These are phyloP conservation scores for Orientallactaga bullata DNA, from an alignment of 2,113 vertebrate species.

Conservation along the genomic window DNA sequence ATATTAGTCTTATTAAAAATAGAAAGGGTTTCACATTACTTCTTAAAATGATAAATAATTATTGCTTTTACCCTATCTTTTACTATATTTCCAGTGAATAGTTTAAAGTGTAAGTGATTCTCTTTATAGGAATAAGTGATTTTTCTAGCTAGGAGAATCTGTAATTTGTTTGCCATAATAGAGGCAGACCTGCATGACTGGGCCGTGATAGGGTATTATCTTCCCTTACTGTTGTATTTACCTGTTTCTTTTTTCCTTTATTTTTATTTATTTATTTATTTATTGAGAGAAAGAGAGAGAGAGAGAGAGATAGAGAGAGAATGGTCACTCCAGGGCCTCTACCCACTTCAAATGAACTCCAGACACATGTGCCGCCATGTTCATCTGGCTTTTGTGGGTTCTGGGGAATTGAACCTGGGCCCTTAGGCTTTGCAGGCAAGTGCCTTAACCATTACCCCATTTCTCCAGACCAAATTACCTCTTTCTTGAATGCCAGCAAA, in stretches of 20 bases:
- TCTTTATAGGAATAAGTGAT: constrained; percentile 3
- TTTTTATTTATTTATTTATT: too few relatives aligned
- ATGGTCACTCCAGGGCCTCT: too few relatives aligned
- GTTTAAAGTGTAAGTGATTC: neutral
- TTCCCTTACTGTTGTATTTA: constrained; percentile 54
- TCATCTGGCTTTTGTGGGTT: too few relatives aligned
- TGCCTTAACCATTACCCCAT: too few relatives aligned
- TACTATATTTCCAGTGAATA: neutral
- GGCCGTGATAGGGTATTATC: constrained; percentile 38
- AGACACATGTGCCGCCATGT: too few relatives aligned
- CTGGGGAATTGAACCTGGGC: too few relatives aligned
- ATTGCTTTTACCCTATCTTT: neutral
- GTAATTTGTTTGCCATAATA: constrained; percentile 41
- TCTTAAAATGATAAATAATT: constrained; percentile 49
- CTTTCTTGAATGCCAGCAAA: constrained; percentile 68
- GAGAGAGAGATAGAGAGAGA: too few relatives aligned
- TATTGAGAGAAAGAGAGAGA: too few relatives aligned
- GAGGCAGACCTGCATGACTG: neutral
- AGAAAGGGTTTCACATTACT: constrained; percentile 16
- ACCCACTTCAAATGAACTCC: too few relatives aligned
- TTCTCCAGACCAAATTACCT: constrained; percentile 39
- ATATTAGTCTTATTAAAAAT: constrained; percentile 42
- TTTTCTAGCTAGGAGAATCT: constrained; percentile 29
- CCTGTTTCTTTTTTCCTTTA: too few relatives aligned
- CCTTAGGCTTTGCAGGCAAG: too few relatives aligned